phyloP scores from a whole-genome alignment of 2,797 vertebrate genomes.

The Lophotriccus pileatus region DNA sequence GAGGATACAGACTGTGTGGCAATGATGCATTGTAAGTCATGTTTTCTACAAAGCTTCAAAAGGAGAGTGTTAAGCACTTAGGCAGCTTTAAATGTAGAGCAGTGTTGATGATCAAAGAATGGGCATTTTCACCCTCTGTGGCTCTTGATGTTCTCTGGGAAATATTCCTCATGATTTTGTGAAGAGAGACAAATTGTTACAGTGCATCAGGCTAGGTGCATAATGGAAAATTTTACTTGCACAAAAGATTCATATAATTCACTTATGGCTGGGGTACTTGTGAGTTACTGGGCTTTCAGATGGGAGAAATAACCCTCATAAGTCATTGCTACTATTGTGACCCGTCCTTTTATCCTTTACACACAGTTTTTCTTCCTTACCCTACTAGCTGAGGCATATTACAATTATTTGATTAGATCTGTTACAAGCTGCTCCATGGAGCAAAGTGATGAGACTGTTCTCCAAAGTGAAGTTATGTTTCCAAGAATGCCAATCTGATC shows the following conservation, averaged over 20 bases:
- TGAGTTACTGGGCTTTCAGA: conserved; percentile 38
- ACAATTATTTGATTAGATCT: conserved; percentile 34
- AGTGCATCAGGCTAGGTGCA: neutral
- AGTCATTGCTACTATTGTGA: conserved; percentile 31
- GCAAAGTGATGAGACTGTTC: neutral
- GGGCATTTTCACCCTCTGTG: neutral
- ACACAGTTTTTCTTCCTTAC: neutral
- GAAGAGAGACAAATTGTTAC: conserved; percentile 29
- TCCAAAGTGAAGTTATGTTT: neutral
- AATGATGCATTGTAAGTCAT: neutral
- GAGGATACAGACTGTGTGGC: neutral
- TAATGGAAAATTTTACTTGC: conserved; percentile 24
- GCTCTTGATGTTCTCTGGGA: neutral
- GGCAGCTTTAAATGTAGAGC: neutral
- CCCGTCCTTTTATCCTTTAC: conserved; percentile 8
- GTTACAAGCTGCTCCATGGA: neutral
- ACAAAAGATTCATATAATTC: conserved; percentile 28
- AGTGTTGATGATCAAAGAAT: neutral
- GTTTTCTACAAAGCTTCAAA: neutral
- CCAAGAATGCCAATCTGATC: neutral
- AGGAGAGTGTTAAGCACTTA: neutral
- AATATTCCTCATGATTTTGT: neutral
- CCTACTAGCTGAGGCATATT: neutral
- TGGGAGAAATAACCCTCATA: conserved; percentile 31
- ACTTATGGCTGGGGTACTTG: neutral